A percentile compares a stretch with the other conserved stretches of the same genome.
Evolutionary conservation across 2,797 vertebrate species (phyloP).

Genomic region (Pipistrellus pipistrellus): DNA sequence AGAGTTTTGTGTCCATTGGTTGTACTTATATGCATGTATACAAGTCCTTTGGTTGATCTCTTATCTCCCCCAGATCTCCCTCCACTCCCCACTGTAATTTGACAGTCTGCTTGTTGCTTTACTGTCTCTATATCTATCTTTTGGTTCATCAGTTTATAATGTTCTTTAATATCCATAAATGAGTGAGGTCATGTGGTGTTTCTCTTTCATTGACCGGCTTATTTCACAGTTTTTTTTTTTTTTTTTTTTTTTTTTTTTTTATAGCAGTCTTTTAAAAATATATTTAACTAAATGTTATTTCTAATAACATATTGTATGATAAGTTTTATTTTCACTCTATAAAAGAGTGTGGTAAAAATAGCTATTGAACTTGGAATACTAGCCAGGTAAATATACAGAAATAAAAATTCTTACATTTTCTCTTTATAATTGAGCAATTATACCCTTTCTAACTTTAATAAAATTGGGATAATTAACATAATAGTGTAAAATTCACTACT

Average conservation of each 20-base stretch:
- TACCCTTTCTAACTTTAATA: slow-evolving; percentile 13
- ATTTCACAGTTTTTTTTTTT: neutral
- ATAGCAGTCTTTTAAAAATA: neutral
- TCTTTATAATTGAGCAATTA: neutral
- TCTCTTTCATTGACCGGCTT: no score
- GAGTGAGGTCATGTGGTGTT: no score
- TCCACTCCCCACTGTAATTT: no score
- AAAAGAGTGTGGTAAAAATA: neutral
- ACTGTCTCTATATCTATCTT: no score
- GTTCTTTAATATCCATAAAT: no score
- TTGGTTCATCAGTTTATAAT: no score
- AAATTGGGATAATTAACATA: neutral
- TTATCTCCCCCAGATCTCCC: no score
- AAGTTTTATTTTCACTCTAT: neutral
- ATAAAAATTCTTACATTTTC: neutral
- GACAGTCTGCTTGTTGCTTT: no score
- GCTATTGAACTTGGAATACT: neutral
- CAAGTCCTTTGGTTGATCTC: no score
- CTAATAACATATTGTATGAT: slow-evolving; percentile 12
- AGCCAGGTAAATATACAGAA: neutral
- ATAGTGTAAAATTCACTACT: neutral
- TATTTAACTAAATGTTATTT: neutral
- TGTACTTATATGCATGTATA: no score
- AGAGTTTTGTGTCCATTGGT: no score
- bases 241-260: neutral